Conservation (phyloP, 2,113 vertebrate genomes). For the Eulemur rufifrons region DNA sequence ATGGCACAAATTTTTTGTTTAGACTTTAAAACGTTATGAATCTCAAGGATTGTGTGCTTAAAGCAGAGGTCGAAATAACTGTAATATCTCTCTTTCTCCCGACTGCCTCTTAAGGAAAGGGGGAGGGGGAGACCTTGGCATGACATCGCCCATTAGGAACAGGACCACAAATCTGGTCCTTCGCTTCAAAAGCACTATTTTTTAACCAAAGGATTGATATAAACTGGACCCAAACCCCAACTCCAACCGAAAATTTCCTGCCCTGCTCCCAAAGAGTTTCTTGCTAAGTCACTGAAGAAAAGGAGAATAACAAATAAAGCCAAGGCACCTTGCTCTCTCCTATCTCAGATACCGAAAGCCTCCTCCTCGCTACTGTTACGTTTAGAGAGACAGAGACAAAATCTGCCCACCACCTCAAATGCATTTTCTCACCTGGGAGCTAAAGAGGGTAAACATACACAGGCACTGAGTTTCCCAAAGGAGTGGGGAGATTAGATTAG, state of each 20-base stretch:
- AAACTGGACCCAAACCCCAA: neutral
- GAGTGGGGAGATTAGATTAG: neutral
- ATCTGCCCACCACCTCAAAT: slow-evolving; percentile 36
- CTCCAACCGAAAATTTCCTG: slow-evolving; percentile 28
- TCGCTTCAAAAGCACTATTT: slow-evolving; percentile 60
- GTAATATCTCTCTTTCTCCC: slow-evolving; percentile 55
- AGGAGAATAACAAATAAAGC: slow-evolving; percentile 62
- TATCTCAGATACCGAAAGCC: neutral
- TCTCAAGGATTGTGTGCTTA: slow-evolving; percentile 14
- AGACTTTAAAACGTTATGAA: slow-evolving; percentile 44
- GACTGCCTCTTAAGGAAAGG: neutral
- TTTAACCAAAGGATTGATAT: slow-evolving; percentile 20
- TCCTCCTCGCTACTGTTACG: neutral
- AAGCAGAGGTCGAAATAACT: slow-evolving; percentile 42
- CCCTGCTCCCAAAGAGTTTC: slow-evolving; percentile 67
- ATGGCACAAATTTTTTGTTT: slow-evolving; percentile 42
- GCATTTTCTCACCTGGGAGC: slow-evolving; percentile 63
- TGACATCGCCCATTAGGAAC: slow-evolving; percentile 72
- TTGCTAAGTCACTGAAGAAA: slow-evolving; percentile 78
- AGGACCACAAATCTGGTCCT: slow-evolving; percentile 62
- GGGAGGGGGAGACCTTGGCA: slow-evolving; percentile 36
- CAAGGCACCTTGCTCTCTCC: slow-evolving; percentile 33
- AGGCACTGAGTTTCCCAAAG: slow-evolving; percentile 31
- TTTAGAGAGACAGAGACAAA: neutral
- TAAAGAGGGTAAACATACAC: neutral